A percentile compares a stretch with the other conserved stretches of the same genome.
Conservation (phyloP, 2,113 vertebrate genomes). For the Microcebus jonahi region DNA sequence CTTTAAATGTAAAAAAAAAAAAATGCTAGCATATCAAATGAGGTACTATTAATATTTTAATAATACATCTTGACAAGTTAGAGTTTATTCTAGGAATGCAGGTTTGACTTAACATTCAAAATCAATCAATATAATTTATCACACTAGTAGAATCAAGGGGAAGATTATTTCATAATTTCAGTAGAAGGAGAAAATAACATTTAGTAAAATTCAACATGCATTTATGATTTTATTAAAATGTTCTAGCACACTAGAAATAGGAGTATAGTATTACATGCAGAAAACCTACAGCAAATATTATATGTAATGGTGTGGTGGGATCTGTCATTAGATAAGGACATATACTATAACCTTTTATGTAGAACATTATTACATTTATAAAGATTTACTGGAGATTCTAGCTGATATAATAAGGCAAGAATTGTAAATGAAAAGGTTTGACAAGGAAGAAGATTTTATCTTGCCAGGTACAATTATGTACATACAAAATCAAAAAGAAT, state of each 20-base stretch:
- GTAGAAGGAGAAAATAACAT: background rate
- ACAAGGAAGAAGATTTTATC: background rate
- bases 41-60: background rate
- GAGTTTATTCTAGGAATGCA: slow-evolving; percentile 6
- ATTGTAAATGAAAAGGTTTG: background rate
- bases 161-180: background rate
- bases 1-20: background rate
- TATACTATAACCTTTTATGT: background rate
- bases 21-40: background rate
- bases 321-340: background rate
- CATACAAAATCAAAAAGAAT: background rate
- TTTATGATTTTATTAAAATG: slow-evolving; percentile 19
- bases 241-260: background rate
- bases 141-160: background rate
- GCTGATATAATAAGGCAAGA: background rate
- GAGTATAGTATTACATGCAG: background rate
- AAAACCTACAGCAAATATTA: background rate
- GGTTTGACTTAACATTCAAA: background rate
- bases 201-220: background rate
- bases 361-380: background rate
- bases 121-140: background rate
- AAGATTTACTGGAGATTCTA: background rate
- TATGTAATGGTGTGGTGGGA: background rate
- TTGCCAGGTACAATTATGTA: background rate
- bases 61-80: background rate